phyloP scores from a whole-genome alignment of 2,797 vertebrate species.

The Erithacus rubecula region DNA sequence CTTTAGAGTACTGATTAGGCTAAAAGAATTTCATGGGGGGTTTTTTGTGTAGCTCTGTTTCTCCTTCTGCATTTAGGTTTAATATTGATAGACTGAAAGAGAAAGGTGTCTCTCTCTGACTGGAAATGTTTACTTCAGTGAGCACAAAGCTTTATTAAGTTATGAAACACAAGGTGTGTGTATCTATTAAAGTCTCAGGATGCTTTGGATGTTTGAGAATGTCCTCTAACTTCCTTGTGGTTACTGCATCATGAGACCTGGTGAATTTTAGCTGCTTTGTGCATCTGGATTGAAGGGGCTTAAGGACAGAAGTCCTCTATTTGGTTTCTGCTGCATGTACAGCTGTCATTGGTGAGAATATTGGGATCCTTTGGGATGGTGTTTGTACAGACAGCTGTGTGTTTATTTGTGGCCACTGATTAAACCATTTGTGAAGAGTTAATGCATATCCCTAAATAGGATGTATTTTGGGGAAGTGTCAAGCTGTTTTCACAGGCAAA shows the following conservation, averaged over 20 bases:
- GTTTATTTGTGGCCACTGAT: neutral
- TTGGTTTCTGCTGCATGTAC: neutral
- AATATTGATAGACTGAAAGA: neutral
- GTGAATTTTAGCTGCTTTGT: neutral
- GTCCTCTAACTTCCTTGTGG: neutral
- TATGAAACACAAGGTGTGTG: neutral
- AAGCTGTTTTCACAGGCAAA: neutral
- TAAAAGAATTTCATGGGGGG: neutral
- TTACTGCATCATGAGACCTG: neutral
- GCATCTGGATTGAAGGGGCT: neutral
- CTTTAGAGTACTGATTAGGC: neutral
- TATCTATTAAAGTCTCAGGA: neutral
- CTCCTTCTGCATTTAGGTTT: neutral
- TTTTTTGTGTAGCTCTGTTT: neutral
- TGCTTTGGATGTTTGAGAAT: neutral
- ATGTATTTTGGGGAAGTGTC: neutral
- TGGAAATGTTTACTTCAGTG: neutral
- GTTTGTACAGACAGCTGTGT: neutral
- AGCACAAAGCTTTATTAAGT: neutral
- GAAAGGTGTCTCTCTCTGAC: neutral
- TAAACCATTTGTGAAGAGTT: neutral
- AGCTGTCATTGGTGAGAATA: neutral
- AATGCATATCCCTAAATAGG: neutral
- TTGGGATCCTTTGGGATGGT: neutral
- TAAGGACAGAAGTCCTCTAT: neutral